Conservation (phyloP, 2,888 invertebrate genomes). For the Acleris emargana region DNA sequence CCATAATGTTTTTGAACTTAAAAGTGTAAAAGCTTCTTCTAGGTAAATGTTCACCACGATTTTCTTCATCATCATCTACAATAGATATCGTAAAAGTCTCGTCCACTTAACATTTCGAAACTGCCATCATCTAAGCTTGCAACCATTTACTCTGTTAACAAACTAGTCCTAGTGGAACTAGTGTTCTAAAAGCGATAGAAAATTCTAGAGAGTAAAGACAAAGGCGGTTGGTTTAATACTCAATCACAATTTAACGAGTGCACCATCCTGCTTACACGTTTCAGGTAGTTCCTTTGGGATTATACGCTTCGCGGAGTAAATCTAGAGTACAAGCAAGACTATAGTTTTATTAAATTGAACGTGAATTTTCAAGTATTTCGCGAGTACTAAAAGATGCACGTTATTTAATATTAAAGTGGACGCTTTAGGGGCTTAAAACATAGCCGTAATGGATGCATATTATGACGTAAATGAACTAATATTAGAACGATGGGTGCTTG, state of each 20-base stretch:
- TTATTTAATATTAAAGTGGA: neutral
- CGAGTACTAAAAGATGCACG: neutral
- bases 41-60: no score
- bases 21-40: no score
- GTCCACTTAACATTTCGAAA: no score
- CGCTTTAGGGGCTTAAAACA: no score
- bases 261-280: conserved; percentile 18
- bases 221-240: conserved; percentile 24
- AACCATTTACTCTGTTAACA: neutral
- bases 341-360: conserved; percentile 35
- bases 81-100: no score
- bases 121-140: no score
- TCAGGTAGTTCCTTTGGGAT: conserved; percentile 24
- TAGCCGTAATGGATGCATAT: no score
- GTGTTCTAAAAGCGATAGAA: conserved; percentile 19
- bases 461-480: no score
- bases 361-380: conserved; percentile 10
- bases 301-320: conserved; percentile 30
- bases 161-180: neutral
- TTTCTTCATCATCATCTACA: no score
- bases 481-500: no score
- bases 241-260: conserved; percentile 35
- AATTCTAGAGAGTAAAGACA: conserved; percentile 19
- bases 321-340: conserved; percentile 20
- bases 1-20: no score